Percentiles rank a stretch among this genome's conserved stretches.
These are phyloP conservation scores for Galleria mellonella DNA, from an alignment of 1,140 invertebrate species.

Conservation along the genomic window DNA sequence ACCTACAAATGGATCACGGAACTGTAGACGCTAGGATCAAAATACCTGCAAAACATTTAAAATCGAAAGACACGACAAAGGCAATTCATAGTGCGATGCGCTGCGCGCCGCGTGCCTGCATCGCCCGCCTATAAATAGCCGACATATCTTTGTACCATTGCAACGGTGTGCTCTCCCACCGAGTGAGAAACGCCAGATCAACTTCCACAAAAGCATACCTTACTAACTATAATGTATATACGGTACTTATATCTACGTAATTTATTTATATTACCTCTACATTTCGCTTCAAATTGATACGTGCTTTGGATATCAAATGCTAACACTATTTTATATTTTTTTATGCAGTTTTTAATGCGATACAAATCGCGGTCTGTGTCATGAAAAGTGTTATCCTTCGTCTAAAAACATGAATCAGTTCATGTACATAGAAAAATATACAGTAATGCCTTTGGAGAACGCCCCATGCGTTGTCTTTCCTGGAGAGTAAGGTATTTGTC, in stretches of 20 bases:
- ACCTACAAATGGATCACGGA: too few species aligned
- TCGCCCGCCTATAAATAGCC: constrained; percentile 63
- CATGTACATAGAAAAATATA: too few species aligned
- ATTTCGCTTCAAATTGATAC: too few species aligned
- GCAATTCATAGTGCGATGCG: constrained; percentile 28
- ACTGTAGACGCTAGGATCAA: background rate
- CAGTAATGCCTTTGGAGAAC: too few species aligned
- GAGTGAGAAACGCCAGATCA: constrained; percentile 52
- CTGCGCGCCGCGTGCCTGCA: constrained; percentile 27
- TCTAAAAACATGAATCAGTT: too few species aligned
- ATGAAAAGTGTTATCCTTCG: too few species aligned
- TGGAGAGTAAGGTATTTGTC: too few species aligned
- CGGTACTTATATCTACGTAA: constrained; percentile 21
- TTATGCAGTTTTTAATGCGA: too few species aligned
- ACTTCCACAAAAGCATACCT: constrained; percentile 28
- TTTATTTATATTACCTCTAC: constrained; percentile 47
- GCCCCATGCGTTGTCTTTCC: too few species aligned
- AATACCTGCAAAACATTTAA: constrained; percentile 27
- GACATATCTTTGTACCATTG: constrained; percentile 58
- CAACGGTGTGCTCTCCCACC: constrained; percentile 56
- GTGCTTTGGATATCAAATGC: too few species aligned
- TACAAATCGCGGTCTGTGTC: too few species aligned
- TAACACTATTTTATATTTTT: too few species aligned
- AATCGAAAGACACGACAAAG: constrained; percentile 38
- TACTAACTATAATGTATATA: constrained; percentile 4